A percentile compares a stretch with the other conserved stretches of the same genome.
phyloP scores from a whole-genome alignment of 2,888 invertebrate genomes.

The Eledone cirrhosa region DNA sequence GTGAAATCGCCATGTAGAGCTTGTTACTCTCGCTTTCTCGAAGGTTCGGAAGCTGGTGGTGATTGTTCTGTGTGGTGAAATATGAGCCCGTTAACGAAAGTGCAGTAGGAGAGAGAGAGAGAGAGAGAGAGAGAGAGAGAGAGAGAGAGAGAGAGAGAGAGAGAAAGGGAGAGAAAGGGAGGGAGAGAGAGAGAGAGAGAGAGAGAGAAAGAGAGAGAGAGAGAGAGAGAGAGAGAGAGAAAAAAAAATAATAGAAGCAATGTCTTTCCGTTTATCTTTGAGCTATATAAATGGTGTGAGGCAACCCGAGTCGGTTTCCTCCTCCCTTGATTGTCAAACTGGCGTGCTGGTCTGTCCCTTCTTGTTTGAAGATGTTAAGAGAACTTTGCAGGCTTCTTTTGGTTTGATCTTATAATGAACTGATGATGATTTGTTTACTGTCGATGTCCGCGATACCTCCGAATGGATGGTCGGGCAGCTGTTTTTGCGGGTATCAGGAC shows the following conservation, averaged over 20 bases:
- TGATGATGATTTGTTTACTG: slow-evolving; percentile 7
- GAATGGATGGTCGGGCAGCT: slow-evolving; percentile 18
- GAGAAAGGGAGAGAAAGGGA: not conserved
- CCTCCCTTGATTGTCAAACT: not conserved
- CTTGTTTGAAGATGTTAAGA: not conserved
- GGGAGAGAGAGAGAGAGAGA: not conserved
- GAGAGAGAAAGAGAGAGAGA: not conserved
- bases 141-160: not conserved
- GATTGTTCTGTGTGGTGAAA: not conserved
- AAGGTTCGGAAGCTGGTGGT: no score
- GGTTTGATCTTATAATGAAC: slow-evolving; percentile 23
- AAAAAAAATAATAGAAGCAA: not conserved
- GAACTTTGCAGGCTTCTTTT: not conserved
- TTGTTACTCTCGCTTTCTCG: no score
- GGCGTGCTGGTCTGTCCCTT: not conserved
- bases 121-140: not conserved
- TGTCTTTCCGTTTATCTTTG: no score
- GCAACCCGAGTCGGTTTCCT: not conserved
- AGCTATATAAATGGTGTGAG: not conserved
- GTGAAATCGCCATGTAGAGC: no score
- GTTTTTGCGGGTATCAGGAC: not conserved
- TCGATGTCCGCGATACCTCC: slow-evolving; percentile 2
- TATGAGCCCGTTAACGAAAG: not conserved
- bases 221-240: not conserved
- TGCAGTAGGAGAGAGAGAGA: not conserved